Evolutionary conservation across 2,113 vertebrate species (phyloP).

Genomic region (Lophochroa leadbeateri): DNA sequence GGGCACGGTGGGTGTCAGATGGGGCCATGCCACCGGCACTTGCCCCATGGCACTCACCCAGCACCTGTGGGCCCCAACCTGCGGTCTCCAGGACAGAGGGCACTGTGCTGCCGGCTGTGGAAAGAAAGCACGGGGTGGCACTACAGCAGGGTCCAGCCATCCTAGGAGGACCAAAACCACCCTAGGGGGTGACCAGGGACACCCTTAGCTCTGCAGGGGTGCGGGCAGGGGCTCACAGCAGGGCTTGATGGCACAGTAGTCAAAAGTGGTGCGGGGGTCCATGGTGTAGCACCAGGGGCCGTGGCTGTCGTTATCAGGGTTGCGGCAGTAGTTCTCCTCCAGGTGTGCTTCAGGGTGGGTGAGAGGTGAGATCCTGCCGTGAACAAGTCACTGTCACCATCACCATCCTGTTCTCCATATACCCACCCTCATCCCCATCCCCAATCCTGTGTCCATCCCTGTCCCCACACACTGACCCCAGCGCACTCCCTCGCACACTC

Average conservation of each 20-base stretch:
- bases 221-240: constrained; percentile 63
- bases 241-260: constrained; percentile 92
- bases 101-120: constrained; percentile 32
- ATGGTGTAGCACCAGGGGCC: constrained; percentile 97
- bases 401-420: not conserved
- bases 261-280: constrained; percentile 89
- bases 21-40: rapidly evolving
- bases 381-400: not conserved
- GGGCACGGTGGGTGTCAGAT: not conserved
- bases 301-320: constrained; percentile 89
- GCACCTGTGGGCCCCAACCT: not conserved
- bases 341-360: constrained; percentile 82
- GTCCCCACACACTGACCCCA: not conserved
- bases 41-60: rapidly evolving
- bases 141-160: not conserved
- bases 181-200: not conserved
- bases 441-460: too few species aligned
- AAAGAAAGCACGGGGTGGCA: not conserved
- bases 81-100: constrained; percentile 55
- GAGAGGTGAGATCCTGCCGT: constrained; percentile 79
- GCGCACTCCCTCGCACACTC: not conserved
- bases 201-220: not conserved
- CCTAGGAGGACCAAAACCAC: not conserved
- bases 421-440: not conserved
- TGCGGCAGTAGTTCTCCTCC: constrained; percentile 92